These are phyloP conservation scores for Gryon sp. DNA, from an alignment of 1,140 invertebrate species.

Conservation along the genomic window DNA sequence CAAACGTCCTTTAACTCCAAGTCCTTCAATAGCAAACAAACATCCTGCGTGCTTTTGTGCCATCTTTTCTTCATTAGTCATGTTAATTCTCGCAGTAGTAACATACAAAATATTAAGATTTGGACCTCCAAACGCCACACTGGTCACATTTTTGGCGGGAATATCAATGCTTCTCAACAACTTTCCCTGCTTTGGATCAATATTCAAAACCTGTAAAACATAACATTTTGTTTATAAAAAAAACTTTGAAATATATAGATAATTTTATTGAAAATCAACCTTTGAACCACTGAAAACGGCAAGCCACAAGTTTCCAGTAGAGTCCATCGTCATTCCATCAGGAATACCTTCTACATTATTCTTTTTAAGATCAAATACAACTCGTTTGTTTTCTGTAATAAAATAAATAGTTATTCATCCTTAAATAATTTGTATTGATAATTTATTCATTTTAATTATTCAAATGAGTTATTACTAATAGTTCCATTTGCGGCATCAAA, in stretches of 20 bases:
- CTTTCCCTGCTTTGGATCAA: conserved; percentile 79
- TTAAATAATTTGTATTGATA: too few relatives aligned
- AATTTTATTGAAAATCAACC: conserved; percentile 59
- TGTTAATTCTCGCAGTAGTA: conserved; percentile 81
- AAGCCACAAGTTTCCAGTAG: conserved; percentile 86
- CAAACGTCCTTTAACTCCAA: conserved; percentile 82
- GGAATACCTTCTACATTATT: conserved; percentile 81
- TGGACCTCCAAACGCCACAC: conserved; percentile 88
- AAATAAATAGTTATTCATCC: not conserved
- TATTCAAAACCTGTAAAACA: conserved; percentile 78
- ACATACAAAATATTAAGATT: conserved; percentile 88
- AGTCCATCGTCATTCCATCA: conserved; percentile 89
- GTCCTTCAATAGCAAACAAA: conserved; percentile 85
- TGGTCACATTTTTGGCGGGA: conserved; percentile 87
- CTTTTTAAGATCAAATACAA: conserved; percentile 80
- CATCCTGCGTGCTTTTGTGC: conserved; percentile 84
- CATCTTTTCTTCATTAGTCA: conserved; percentile 80
- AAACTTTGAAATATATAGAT: not conserved
- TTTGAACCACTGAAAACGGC: conserved; percentile 82
- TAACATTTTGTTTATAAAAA: not conserved
- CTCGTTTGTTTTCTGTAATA: conserved; percentile 78
- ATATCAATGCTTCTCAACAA: conserved; percentile 82
- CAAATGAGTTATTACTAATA: conserved; percentile 24
- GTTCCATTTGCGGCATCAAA: conserved; percentile 79
- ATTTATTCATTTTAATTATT: not conserved